phyloP scores from a whole-genome alignment of 2,888 invertebrate genomes.

The Boloria euphrosyne region DNA sequence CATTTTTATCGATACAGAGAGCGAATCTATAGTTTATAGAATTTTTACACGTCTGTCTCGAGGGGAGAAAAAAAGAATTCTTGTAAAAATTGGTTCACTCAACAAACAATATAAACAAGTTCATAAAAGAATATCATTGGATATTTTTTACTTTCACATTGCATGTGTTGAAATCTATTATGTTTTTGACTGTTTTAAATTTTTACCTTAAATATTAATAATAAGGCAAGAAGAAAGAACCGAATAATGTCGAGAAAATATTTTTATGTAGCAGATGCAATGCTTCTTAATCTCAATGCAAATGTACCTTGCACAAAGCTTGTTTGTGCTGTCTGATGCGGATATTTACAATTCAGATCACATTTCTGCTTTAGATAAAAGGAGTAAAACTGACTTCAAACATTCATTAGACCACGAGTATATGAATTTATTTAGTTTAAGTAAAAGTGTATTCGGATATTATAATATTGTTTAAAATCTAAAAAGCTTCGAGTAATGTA shows the following conservation, averaged over 20 bases:
- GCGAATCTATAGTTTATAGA: too few relatives aligned
- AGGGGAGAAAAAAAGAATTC: too few relatives aligned
- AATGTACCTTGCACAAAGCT: conserved; percentile 37
- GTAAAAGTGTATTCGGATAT: not conserved
- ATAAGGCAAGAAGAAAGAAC: not conserved
- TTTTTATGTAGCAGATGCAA: conserved; percentile 30
- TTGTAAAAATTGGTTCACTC: too few relatives aligned
- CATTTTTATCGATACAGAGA: too few relatives aligned
- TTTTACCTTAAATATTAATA: too few relatives aligned
- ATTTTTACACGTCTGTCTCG: too few relatives aligned
- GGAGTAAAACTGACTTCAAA: conserved; percentile 8
- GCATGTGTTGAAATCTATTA: too few relatives aligned
- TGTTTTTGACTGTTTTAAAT: not conserved
- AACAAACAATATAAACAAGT: too few relatives aligned
- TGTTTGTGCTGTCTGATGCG: conserved; percentile 25
- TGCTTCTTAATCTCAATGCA: conserved; percentile 39
- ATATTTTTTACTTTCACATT: too few relatives aligned
- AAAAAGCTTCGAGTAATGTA: too few relatives aligned
- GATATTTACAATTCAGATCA: conserved; percentile 40
- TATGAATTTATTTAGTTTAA: not conserved
- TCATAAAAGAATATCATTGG: too few relatives aligned
- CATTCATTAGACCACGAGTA: not conserved
- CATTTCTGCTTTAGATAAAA: conserved; percentile 26
- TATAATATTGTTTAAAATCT: too few relatives aligned
- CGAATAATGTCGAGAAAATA: conserved; percentile 8